Base-by-base conservation (phyloP, 1,140 invertebrate genomes). In the Sesamia nonagrioides region DNA sequence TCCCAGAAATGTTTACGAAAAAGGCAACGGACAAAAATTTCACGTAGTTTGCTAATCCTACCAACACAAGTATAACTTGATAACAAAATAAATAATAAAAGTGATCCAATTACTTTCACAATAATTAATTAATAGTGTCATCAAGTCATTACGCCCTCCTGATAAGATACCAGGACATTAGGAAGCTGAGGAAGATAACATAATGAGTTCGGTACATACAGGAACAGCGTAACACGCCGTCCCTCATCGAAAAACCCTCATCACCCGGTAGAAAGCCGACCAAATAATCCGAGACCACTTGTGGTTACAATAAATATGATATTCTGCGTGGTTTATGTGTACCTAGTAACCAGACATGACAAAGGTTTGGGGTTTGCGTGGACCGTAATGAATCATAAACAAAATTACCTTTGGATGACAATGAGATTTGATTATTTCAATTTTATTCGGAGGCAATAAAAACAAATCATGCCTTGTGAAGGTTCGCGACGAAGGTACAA, bases 211-310 rank as follows among this genome's bases (percentile, higher is more conserved):
- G 27, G 27, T 27, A 27, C 27, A 83, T 68, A 79, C 77, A 80
- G 27, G 27, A 27, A 27, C 72, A 78, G 76, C 78, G 81, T 76
- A 81, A 82, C 73, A 27, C 73, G 78, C 80, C 81, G 63, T 69
- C 85, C 87, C 80, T 84, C 79, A 79, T 88, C 82, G 81, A 82
- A 80, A 80, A 78, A 83, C 82, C 84, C 84, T 82, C 68, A 79
- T 85, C 84, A 83, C 48, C 54, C 21, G 56, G n/a, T 52, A 78
- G 75, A 78, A 82, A 76, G 78, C 78, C 71, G 56, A 73, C 42
- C 63, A 48, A 72, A 83, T 81, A 83, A 79, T 81, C 80, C 73
- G 77, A 73, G 76, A 79, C 68, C 76, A 71, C 79, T 77, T 45
- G 75, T 48, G 77, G 81, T 68, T 71, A 63, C 77, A 72, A 84